Conservation (phyloP, 2,797 vertebrate genomes). For the Emydoidea blandingii region DNA sequence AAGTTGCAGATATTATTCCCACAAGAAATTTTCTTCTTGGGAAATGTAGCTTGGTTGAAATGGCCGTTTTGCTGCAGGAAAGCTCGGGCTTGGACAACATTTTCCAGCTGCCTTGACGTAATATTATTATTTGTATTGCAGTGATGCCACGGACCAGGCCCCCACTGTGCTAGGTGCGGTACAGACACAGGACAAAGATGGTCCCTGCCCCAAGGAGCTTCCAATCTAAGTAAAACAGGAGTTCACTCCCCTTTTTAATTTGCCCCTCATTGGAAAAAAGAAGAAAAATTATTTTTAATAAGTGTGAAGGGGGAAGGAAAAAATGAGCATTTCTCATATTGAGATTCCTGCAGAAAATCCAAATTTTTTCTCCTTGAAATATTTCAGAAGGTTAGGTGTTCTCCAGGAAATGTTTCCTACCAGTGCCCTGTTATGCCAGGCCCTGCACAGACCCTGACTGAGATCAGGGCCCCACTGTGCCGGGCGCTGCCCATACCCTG, state of each 20-base stretch:
- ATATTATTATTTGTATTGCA: not conserved
- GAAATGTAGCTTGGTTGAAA: not conserved
- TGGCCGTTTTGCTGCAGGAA: not conserved
- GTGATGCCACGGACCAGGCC: not conserved
- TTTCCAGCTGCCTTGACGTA: not conserved
- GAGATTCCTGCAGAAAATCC: not conserved
- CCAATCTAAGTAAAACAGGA: not conserved
- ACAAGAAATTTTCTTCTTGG: not conserved
- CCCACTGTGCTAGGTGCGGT: too few species aligned
- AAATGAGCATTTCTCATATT: not conserved
- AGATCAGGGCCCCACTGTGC: not conserved
- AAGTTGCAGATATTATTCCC: not conserved
- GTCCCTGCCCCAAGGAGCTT: not conserved
- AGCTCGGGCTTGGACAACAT: not conserved
- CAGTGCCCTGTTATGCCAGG: too few species aligned
- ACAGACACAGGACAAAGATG: not conserved
- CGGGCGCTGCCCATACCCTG: not conserved
- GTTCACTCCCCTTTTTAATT: not conserved
- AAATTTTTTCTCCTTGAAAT: not conserved
- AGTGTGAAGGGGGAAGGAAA: not conserved
- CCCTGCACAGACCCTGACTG: too few species aligned
- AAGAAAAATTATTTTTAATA: not conserved
- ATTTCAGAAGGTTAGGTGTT: not conserved
- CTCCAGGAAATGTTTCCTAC: not conserved
- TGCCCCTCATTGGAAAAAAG: not conserved